These are phyloP conservation scores for Operophtera brumata DNA, from an alignment of 2,888 invertebrate species.

Conservation along the genomic window DNA sequence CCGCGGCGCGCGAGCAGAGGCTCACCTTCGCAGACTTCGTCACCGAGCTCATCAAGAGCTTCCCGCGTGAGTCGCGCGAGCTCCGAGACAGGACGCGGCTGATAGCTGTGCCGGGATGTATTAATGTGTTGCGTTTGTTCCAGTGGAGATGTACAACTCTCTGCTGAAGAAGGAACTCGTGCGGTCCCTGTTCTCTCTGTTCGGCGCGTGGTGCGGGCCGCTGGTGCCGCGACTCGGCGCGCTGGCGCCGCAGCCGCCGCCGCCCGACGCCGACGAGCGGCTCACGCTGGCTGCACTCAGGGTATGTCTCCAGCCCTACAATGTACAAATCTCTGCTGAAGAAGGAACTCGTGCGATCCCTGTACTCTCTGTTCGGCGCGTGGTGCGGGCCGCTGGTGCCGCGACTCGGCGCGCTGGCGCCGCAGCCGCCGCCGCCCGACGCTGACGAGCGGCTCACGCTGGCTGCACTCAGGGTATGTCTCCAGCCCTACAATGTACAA, in stretches of 20 bases:
- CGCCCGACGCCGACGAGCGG: constrained; percentile 77
- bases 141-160: constrained; percentile 93
- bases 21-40: constrained; percentile 97
- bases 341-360: constrained; percentile 90
- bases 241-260: constrained; percentile 60
- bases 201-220: constrained; percentile 96
- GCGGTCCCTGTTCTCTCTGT: constrained; percentile 93
- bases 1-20: constrained; percentile 92
- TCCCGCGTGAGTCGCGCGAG: constrained; percentile 88
- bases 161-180: constrained; percentile 93
- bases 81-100: neutral
- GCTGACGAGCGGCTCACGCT: constrained; percentile 82
- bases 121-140: neutral
- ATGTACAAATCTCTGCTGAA: constrained; percentile 91
- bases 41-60: constrained; percentile 95
- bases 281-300: constrained; percentile 83
- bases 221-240: constrained; percentile 86
- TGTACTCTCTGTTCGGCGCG: constrained; percentile 95
- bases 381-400: constrained; percentile 96
- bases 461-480: constrained; percentile 80
- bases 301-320: constrained; percentile 51
- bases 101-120: neutral
- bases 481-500: neutral
- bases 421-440: constrained; percentile 56
- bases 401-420: constrained; percentile 80